Evolutionary conservation across 2,113 vertebrate species (phyloP), one percentile per base, ranked within the genome.

Genomic region (Datnioides undecimradiatus): DNA sequence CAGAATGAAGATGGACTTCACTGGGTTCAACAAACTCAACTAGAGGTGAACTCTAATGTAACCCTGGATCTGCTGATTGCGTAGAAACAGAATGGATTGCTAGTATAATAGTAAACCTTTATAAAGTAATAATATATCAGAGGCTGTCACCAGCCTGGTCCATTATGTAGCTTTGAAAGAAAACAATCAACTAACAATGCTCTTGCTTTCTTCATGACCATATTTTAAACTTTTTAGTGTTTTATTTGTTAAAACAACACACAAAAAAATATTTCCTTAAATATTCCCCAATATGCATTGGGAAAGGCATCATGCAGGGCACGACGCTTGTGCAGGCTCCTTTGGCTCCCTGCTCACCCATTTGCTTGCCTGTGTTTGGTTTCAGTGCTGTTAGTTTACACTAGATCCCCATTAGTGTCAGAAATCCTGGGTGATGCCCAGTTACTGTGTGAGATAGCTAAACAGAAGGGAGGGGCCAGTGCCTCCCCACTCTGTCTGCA

Each of bases 321-420:
- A 46, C 1, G 17, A 63, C 19, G 19, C 41, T 64, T 40, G 12
- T 34, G 21, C n/a, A 45, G 57, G 21, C 49, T 43, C 3, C 58
- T 21, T 27, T 34, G 43, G 19, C 36, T 67, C 59, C 40, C 38
- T 40, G n/a, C 68, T 60, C 31, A 29, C 60, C 33, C 54, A 45
- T 80, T 82, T 63, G 13, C 63, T 41, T 6, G 12, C 41, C 60
- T 73, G 72, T 82, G 88, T 87, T 89, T 88, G 69, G 64, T 45
- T 80, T 85, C 27, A 23, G 31, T 63, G 46, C 75, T 77, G 45
- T 84, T 68, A 45, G 85, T 88, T 88, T 91, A 91, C 86, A 87
- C 29, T 86, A 63, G 60, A 57, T 76, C 59, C 62, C 90, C 86
- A 90, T 93, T 90, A 90, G 84, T 83, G 89, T 91, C 85, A 88